A percentile compares a stretch with the other conserved stretches of the same genome.
Conservation (phyloP, 1,140 invertebrate species). For the Zophobas atratus region DNA sequence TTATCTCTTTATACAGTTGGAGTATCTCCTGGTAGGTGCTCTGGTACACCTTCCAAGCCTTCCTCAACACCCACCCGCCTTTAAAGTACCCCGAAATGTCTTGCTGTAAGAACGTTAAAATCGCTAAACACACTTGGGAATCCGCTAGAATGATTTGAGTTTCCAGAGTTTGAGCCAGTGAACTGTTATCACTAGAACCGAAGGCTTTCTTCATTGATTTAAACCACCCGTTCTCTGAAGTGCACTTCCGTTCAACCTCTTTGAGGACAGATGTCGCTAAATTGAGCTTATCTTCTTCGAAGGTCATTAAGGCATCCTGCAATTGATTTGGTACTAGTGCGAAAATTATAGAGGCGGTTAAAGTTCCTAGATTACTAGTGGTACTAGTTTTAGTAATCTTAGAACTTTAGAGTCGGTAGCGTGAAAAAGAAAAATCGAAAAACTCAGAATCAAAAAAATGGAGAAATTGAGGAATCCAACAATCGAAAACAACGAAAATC, state of each 20-base stretch:
- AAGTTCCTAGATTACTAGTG: too few species aligned
- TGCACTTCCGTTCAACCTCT: slow-evolving; percentile 77
- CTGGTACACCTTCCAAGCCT: slow-evolving; percentile 84
- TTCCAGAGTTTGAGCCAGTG: slow-evolving; percentile 71
- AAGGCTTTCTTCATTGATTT: slow-evolving; percentile 73
- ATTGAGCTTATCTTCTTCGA: slow-evolving; percentile 79
- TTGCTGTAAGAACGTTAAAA: slow-evolving; percentile 67
- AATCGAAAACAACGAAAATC: too few species aligned
- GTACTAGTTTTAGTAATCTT: too few species aligned
- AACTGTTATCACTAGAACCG: slow-evolving; percentile 64
- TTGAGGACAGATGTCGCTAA: slow-evolving; percentile 74
- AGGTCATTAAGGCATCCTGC: slow-evolving; percentile 82
- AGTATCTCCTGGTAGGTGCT: slow-evolving; percentile 76
- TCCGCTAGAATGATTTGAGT: slow-evolving; percentile 80
- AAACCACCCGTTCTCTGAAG: slow-evolving; percentile 73
- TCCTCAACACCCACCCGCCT: slow-evolving; percentile 80
- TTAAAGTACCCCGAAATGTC: slow-evolving; percentile 80
- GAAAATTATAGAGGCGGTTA: not conserved
- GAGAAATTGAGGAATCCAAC: too few species aligned
- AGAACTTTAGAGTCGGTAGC: too few species aligned
- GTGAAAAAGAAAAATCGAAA: too few species aligned
- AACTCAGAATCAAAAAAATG: too few species aligned
- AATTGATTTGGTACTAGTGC: slow-evolving; percentile 47
- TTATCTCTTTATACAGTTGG: slow-evolving; percentile 69
- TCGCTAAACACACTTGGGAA: slow-evolving; percentile 69